phyloP scores from a whole-genome alignment of 2,797 vertebrate genomes.

The Liparis tanakae region DNA sequence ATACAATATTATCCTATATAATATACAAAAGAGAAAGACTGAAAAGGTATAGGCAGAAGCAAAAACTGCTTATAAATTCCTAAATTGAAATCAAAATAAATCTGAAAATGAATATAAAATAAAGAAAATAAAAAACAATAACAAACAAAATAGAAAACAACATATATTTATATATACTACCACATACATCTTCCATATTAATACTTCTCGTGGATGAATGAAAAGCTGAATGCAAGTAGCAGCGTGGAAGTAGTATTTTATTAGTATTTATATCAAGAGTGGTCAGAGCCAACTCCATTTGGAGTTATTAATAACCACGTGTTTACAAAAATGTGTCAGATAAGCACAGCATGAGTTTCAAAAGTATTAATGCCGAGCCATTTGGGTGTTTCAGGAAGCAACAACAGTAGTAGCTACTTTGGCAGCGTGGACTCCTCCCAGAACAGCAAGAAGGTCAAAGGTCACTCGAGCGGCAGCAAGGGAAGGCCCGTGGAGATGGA shows the following conservation, averaged over 20 bases:
- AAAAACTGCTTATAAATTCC: too few species aligned
- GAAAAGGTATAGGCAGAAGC: too few species aligned
- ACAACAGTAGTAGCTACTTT: slow-evolving; percentile 92
- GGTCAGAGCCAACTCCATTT: not conserved
- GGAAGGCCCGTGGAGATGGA: slow-evolving; percentile 63
- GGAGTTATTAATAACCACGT: not conserved
- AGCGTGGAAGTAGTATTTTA: not conserved
- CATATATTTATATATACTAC: too few species aligned
- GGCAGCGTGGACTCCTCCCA: slow-evolving; percentile 94
- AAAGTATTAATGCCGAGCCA: not conserved
- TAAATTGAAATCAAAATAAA: too few species aligned
- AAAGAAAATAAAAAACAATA: too few species aligned
- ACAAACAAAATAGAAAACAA: too few species aligned
- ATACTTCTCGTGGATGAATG: not conserved
- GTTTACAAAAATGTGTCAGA: too few species aligned
- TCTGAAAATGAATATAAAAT: too few species aligned
- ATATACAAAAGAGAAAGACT: too few species aligned
- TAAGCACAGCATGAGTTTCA: not conserved
- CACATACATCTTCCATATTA: too few species aligned
- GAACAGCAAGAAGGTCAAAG: slow-evolving; percentile 84
- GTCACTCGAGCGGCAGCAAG: slow-evolving; percentile 58
- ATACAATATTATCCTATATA: too few species aligned
- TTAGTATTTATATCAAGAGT: not conserved
- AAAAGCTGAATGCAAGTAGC: not conserved
- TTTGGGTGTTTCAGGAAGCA: slow-evolving; percentile 83